Percentiles rank a stretch among this genome's conserved stretches.
These are phyloP conservation scores for Ctenoplectra terminalis DNA, from an alignment of 1,140 invertebrate species.

Conservation along the genomic window DNA sequence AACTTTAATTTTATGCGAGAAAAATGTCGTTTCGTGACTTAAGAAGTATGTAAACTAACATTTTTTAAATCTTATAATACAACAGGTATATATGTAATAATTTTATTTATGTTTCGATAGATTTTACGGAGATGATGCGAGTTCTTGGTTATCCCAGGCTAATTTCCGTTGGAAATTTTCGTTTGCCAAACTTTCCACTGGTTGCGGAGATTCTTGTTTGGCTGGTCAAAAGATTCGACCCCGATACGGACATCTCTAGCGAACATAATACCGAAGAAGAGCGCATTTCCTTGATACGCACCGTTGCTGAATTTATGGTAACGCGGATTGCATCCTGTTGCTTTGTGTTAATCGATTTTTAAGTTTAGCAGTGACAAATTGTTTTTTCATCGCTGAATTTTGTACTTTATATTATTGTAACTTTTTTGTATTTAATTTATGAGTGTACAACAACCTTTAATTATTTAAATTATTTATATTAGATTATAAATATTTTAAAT, in stretches of 20 bases:
- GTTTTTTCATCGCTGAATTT: not conserved
- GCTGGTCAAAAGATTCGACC: constrained; percentile 96
- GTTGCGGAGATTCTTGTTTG: constrained; percentile 96
- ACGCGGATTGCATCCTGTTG: not conserved
- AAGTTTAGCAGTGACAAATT: not conserved
- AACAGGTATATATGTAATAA: not conserved
- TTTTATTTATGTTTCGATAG: constrained; percentile 82
- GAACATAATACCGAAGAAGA: constrained; percentile 92
- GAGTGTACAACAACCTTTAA: not conserved
- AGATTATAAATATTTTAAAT: too few species aligned
- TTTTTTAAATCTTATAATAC: not conserved
- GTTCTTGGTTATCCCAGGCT: constrained; percentile 94
- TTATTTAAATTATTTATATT: not conserved
- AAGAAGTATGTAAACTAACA: constrained; percentile 82
- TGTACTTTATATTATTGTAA: not conserved
- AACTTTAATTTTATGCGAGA: constrained; percentile 14
- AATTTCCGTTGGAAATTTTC: constrained; percentile 97
- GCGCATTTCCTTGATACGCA: constrained; percentile 94
- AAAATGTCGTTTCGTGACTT: constrained; percentile 85
- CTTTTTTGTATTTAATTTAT: not conserved
- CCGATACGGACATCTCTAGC: constrained; percentile 90
- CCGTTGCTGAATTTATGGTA: constrained; percentile 95
- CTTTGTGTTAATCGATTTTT: not conserved
- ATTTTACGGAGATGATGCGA: constrained; percentile 97
- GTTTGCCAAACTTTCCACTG: constrained; percentile 91